A percentile compares a stretch with the other conserved stretches of the same genome.
Evolutionary conservation across 2,888 invertebrate genomes (phyloP).

Genomic region (Crocallis elinguaria): DNA sequence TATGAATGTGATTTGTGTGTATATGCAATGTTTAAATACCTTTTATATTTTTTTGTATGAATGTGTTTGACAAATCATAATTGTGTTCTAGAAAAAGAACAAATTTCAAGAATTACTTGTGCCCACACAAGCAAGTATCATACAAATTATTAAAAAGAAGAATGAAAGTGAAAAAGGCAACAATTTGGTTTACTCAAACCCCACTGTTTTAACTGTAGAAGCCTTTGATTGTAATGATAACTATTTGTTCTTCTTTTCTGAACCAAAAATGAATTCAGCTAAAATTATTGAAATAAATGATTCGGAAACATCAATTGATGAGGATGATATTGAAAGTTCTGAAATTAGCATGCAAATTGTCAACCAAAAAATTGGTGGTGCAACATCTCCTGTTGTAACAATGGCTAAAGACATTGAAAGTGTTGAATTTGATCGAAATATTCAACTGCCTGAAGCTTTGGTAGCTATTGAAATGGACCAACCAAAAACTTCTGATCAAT

Average conservation of each 20-base stretch:
- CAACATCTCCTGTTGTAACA: neutral
- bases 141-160: constrained; percentile 44
- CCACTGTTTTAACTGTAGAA: constrained; percentile 38
- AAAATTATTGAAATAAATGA: constrained; percentile 1
- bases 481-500: neutral
- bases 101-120: constrained; percentile 64
- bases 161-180: constrained; percentile 3
- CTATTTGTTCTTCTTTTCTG: constrained; percentile 42
- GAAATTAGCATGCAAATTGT: neutral
- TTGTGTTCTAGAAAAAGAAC: constrained; percentile 66
- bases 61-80: constrained; percentile 8
- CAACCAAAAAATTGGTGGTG: too few relatives aligned
- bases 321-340: neutral
- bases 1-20: neutral
- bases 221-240: constrained; percentile 34
- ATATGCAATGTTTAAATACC: neutral
- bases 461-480: neutral
- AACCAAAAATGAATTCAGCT: constrained; percentile 30
- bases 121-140: constrained; percentile 47
- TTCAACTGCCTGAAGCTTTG: neutral
- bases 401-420: neutral
- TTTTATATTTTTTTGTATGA: constrained; percentile 6
- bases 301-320: neutral
- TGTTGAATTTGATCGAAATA: neutral
- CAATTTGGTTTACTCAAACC: constrained; percentile 36